Evolutionary conservation across 2,888 invertebrate genomes (phyloP).

Genomic region (Eupithecia abbreviata): DNA sequence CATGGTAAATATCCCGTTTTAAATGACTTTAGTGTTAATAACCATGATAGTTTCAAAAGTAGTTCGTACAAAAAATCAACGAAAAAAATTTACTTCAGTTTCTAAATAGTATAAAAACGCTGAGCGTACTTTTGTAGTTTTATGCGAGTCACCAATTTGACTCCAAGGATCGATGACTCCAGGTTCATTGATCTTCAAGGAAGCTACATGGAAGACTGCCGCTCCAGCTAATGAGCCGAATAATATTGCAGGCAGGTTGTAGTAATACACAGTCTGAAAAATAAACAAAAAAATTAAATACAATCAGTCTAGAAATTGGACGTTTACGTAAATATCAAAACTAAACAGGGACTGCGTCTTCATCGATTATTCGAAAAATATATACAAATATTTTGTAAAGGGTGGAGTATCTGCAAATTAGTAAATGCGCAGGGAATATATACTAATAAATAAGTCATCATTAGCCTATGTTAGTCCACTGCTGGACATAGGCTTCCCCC

Average conservation of each 20-base stretch:
- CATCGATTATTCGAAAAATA: neutral
- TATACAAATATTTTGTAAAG: neutral
- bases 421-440: too few species aligned
- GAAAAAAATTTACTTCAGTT: neutral
- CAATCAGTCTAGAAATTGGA: neutral
- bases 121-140: neutral
- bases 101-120: neutral
- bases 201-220: slow-evolving; percentile 69
- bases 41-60: neutral
- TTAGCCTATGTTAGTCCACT: too few species aligned
- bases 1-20: too few species aligned
- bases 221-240: slow-evolving; percentile 82
- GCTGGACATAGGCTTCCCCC: too few species aligned
- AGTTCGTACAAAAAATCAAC: neutral
- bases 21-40: too few species aligned
- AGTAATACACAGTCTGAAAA: slow-evolving; percentile 54
- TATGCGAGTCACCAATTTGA: too few species aligned
- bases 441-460: too few species aligned
- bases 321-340: neutral
- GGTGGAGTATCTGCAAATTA: too few species aligned
- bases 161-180: too few species aligned
- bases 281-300: neutral
- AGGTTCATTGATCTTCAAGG: too few species aligned
- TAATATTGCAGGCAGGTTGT: slow-evolving; percentile 83
- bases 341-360: neutral